Conservation (phyloP, 2,888 invertebrate genomes). For the Palloptera scutellata region DNA sequence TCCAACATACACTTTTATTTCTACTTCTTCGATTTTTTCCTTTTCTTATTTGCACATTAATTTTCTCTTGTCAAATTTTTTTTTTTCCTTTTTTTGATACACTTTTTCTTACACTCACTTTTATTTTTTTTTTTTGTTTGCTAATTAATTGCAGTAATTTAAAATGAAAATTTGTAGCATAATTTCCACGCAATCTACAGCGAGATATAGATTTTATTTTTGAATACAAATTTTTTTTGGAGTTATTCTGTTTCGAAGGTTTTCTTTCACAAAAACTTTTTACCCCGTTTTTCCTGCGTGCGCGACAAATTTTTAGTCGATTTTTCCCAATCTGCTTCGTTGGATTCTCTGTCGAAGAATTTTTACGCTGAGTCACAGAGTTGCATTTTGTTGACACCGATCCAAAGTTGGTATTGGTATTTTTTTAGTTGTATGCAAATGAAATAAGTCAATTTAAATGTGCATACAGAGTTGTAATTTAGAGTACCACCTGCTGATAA, state of each 20-base stretch:
- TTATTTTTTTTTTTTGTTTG: constrained; percentile 3
- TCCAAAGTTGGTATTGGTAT: no score
- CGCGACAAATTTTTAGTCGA: constrained; percentile 40
- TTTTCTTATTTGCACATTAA: constrained; percentile 26
- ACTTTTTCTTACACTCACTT: constrained; percentile 23
- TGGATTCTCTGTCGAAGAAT: no score
- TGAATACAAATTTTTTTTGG: constrained; percentile 1
- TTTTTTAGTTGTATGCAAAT: no score
- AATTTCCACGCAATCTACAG: neutral
- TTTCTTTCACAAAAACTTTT: no score
- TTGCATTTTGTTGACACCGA: no score
- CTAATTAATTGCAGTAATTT: constrained; percentile 8
- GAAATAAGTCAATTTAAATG: no score
- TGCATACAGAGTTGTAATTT: no score
- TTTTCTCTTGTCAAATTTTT: constrained; percentile 23
- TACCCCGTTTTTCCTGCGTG: constrained; percentile 19
- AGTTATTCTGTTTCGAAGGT: neutral
- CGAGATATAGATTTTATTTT: neutral
- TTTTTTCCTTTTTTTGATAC: constrained; percentile 15
- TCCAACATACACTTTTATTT: neutral
- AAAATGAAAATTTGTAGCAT: neutral
- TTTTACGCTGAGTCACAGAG: no score
- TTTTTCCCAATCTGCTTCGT: constrained; percentile 37
- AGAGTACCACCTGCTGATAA: no score
- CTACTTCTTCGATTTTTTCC: constrained; percentile 12